phyloP scores from a whole-genome alignment of 2,888 invertebrate genomes.

The Nesidiocoris tenuis region DNA sequence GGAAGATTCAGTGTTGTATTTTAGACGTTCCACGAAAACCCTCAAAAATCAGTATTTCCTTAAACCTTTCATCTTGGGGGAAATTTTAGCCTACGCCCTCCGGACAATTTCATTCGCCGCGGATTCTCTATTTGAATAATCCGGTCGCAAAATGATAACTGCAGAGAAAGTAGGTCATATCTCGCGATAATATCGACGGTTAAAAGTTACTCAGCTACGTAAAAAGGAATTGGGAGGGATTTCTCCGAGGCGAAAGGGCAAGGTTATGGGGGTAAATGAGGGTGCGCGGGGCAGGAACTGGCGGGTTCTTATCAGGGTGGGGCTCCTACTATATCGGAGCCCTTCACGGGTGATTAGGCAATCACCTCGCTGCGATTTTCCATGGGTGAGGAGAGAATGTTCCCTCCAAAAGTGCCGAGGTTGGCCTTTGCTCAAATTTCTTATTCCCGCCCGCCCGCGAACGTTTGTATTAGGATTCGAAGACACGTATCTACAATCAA shows the following conservation, averaged over 20 bases:
- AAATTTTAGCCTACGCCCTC: too few species aligned
- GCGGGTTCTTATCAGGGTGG: conserved; percentile 14
- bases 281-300: background rate
- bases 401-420: background rate
- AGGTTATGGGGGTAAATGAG: background rate
- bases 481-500: too few species aligned
- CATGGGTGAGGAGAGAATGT: background rate
- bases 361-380: background rate
- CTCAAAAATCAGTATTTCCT: too few species aligned
- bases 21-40: too few species aligned
- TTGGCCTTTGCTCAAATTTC: background rate
- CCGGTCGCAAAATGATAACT: too few species aligned
- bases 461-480: background rate
- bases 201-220: background rate
- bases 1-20: too few species aligned
- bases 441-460: background rate
- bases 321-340: background rate
- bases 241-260: background rate
- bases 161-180: background rate
- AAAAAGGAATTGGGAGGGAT: background rate
- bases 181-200: background rate
- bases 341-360: conserved; percentile 26
- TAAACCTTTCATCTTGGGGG: too few species aligned
- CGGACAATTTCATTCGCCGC: too few species aligned
- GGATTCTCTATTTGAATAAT: too few species aligned